Evolutionary conservation across 35 echinoderm and acorn worm species (phyloP), one percentile per base, ranked within the genome.

Genomic region (Antedon bifida): DNA sequence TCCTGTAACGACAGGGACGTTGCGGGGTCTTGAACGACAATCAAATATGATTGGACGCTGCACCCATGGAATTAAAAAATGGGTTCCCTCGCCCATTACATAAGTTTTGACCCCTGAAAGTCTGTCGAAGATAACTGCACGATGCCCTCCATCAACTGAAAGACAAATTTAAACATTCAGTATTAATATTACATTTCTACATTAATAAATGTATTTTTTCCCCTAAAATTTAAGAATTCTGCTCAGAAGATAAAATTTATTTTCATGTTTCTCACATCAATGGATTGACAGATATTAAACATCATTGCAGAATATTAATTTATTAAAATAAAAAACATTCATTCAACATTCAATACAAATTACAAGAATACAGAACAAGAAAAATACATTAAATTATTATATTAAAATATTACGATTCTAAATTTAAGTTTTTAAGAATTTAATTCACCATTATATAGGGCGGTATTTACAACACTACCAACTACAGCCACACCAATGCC

Each of bases 41-140:
- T 96, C 93, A 82, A 89, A 96, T 30, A 96, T 91, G 64, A 96
- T 89, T 26, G 93, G 93, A 85, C 84, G 91, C 73, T 96, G 93
- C 33, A 96, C 76, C 46, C 84, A 86, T 51, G 93, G 93, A 55
- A 96, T 96, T 13, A 96, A 80, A 74, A 96, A 96, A 32, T 96
- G 93, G 82, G 93, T 96, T 64, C 93, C 93, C 45, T 96, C 93
- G 29, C 93, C 89, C 5, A 80, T 38, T 39, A 96, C 87, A 26
- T 89, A 86, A 3, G 86, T 55, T 82, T 91, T 91, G n/a, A 96
- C 93, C 32, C 93, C 93, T 34, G 89, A 51, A 81, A 96, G 87
- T 76, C 93, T 90, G 85, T 96, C 93, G 82, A 96, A 96, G 73
- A 96, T 96, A 30, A 96, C 90, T 28, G 89, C 93, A 34, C 93